Evolutionary conservation across 1,140 invertebrate species (phyloP).

Genomic region (Caenorhabditis inopinata): DNA sequence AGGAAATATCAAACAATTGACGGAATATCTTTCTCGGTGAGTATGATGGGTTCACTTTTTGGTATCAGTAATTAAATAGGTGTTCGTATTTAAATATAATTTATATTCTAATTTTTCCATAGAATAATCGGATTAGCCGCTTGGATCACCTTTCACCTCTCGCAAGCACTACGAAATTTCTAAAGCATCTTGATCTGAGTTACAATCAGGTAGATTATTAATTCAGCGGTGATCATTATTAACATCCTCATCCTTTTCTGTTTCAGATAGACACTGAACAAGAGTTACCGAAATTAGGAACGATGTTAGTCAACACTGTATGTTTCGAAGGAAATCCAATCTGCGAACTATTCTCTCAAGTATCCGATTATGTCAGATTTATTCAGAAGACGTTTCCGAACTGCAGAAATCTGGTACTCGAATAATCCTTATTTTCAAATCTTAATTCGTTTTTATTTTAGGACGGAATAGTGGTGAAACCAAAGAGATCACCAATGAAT

Average conservation of each 20-base stretch:
- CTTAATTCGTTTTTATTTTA: background rate
- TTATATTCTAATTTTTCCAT: background rate
- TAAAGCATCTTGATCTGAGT: background rate
- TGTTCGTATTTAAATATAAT: too few relatives aligned
- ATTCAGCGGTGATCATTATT: background rate
- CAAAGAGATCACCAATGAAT: background rate
- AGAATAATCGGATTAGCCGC: background rate
- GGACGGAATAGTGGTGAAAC: background rate
- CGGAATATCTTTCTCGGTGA: background rate
- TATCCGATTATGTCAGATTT: background rate
- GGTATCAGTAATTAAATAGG: too few relatives aligned
- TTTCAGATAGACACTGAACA: background rate
- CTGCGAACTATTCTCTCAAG: background rate
- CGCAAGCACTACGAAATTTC: background rate
- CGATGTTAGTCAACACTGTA: background rate
- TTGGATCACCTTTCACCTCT: background rate
- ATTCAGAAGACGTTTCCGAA: conserved; percentile 2
- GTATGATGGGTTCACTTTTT: too few relatives aligned
- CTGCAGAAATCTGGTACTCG: background rate
- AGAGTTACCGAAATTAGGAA: background rate
- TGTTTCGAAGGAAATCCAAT: conserved; percentile 5
- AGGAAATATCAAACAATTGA: background rate
- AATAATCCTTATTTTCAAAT: too few relatives aligned
- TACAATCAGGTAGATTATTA: background rate
- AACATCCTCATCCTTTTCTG: background rate